These are phyloP conservation scores for Cheumatopsyche charites DNA, from an alignment of 1,140 invertebrate species.

Conservation along the genomic window DNA sequence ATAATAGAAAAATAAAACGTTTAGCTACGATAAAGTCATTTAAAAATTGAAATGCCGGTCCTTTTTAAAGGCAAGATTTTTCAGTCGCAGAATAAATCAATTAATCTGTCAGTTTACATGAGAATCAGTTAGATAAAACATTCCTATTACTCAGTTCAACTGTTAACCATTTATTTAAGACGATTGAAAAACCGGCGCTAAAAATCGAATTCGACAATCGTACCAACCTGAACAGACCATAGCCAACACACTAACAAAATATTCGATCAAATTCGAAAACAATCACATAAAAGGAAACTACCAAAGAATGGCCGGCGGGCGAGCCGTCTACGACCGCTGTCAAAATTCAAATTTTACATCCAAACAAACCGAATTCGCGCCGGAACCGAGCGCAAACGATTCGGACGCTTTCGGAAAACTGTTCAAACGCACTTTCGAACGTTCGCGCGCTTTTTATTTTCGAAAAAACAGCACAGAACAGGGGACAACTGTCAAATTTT, in stretches of 20 bases:
- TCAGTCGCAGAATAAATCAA: too few species aligned
- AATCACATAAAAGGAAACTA: background rate
- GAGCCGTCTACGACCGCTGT: background rate
- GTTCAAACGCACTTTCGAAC: background rate
- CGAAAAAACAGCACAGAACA: background rate
- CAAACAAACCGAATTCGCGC: too few species aligned
- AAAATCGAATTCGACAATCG: background rate
- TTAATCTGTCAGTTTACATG: too few species aligned
- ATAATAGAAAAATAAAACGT: too few species aligned
- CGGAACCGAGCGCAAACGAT: background rate
- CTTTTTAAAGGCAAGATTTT: too few species aligned
- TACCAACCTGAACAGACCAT: conserved; percentile 21
- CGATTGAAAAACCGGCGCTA: too few species aligned
- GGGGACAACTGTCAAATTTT: background rate
- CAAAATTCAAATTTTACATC: background rate
- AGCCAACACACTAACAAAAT: background rate
- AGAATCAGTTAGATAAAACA: too few species aligned
- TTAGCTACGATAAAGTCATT: too few species aligned
- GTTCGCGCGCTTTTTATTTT: background rate
- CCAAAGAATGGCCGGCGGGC: background rate
- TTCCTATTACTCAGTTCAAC: too few species aligned
- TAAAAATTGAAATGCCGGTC: too few species aligned
- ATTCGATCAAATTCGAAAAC: background rate
- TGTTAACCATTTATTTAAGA: too few species aligned
- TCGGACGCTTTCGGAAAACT: background rate